phyloP scores from a whole-genome alignment of 2,888 invertebrate species.

The Tethea ocularis region DNA sequence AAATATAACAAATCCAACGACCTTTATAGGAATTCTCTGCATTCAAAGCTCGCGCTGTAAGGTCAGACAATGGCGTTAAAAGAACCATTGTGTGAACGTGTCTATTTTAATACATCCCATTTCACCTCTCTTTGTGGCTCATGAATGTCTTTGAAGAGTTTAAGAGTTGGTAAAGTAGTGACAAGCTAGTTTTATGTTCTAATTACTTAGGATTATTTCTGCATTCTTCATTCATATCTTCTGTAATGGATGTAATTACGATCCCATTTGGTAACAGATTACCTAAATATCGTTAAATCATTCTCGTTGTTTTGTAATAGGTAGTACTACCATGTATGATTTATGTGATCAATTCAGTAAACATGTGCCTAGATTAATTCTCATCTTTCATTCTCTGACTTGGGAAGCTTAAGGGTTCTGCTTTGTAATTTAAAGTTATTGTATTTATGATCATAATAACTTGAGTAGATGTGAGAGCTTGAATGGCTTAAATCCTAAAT shows the following conservation, averaged over 20 bases:
- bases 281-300: too few species aligned
- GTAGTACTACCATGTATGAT: not conserved
- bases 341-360: not conserved
- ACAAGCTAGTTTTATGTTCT: constrained; percentile 14
- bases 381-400: not conserved
- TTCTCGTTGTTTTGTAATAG: not conserved
- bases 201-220: not conserved
- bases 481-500: constrained; percentile 5
- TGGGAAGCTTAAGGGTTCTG: not conserved
- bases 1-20: not conserved
- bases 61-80: constrained; percentile 58
- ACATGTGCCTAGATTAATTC: not conserved
- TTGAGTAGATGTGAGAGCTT: constrained; percentile 18
- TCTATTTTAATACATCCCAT: constrained; percentile 61
- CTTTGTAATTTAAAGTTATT: not conserved
- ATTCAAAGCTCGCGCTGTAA: constrained; percentile 32
- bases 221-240: too few species aligned
- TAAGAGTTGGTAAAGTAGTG: constrained; percentile 26
- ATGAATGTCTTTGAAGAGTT: constrained; percentile 52
- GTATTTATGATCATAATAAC: not conserved
- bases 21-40: constrained; percentile 19
- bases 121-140: constrained; percentile 54
- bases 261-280: too few species aligned
- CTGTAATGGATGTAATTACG: too few species aligned
- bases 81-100: constrained; percentile 60